Percentiles rank a stretch among this genome's conserved stretches.
These are phyloP conservation scores for Biston betularia DNA, from an alignment of 2,888 invertebrate species.

Conservation along the genomic window DNA sequence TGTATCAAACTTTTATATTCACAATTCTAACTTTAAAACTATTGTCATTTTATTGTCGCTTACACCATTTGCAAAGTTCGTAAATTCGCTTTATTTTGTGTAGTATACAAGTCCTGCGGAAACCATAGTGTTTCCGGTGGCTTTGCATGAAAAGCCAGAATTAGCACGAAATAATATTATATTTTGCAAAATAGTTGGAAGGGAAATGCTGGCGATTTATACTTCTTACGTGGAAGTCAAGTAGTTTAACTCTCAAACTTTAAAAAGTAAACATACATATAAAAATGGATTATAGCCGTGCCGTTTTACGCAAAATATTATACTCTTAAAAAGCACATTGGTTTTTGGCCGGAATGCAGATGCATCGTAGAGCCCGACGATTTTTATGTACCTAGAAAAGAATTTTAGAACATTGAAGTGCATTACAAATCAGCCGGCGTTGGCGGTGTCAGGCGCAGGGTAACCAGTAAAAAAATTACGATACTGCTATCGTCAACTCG, in stretches of 20 bases:
- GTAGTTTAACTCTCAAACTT: background rate
- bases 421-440: too few relatives aligned
- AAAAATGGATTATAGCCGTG: too few relatives aligned
- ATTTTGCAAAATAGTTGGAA: slow-evolving; percentile 30
- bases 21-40: background rate
- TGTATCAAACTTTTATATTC: background rate
- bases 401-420: too few relatives aligned
- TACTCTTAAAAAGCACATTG: too few relatives aligned
- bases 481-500: too few relatives aligned
- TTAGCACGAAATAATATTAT: slow-evolving; percentile 34
- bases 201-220: slow-evolving; percentile 26
- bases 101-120: slow-evolving; percentile 38
- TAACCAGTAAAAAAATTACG: too few relatives aligned
- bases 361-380: too few relatives aligned
- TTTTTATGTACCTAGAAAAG: too few relatives aligned
- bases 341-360: too few relatives aligned
- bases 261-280: background rate
- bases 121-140: slow-evolving; percentile 36
- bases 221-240: background rate
- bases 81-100: slow-evolving; percentile 30
- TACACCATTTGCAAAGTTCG: slow-evolving; percentile 9
- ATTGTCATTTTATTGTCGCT: slow-evolving; percentile 23
- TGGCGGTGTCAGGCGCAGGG: too few relatives aligned
- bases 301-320: too few relatives aligned
- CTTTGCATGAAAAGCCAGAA: slow-evolving; percentile 39